Conservation (phyloP, 2,888 invertebrate species). For the Sericinus montela region DNA sequence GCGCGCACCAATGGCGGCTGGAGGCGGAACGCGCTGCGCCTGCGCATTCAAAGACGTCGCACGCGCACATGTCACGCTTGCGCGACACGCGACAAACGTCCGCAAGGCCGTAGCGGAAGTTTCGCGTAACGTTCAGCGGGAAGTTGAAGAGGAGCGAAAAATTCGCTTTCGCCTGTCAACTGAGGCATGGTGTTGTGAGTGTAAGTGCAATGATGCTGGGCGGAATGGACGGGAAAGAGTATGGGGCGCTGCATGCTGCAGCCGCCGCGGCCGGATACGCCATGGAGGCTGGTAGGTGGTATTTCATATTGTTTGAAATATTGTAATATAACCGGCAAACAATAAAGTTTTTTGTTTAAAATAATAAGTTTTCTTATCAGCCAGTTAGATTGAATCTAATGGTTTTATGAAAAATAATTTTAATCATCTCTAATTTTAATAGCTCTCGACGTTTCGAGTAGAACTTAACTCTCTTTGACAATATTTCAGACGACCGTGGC, state of each 20-base stretch:
- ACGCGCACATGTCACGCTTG: constrained; percentile 40
- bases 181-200: constrained; percentile 33
- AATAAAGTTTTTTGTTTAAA: neutral
- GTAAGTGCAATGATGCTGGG: constrained; percentile 61
- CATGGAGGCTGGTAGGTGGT: constrained; percentile 59
- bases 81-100: constrained; percentile 44
- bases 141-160: constrained; percentile 20
- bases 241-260: constrained; percentile 72
- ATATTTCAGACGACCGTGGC: too few relatives aligned
- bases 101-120: constrained; percentile 27
- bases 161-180: constrained; percentile 16
- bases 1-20: constrained; percentile 64
- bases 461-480: too few relatives aligned
- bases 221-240: constrained; percentile 75
- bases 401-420: too few relatives aligned
- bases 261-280: constrained; percentile 64
- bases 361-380: too few relatives aligned
- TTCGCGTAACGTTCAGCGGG: constrained; percentile 21
- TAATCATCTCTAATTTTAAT: too few relatives aligned
- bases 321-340: neutral
- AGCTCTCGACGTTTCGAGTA: too few relatives aligned
- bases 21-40: constrained; percentile 47
- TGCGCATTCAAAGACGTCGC: constrained; percentile 34
- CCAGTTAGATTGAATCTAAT: too few relatives aligned
- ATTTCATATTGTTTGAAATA: neutral